Evolutionary conservation across 2,797 vertebrate species (phyloP).

Genomic region (Nyctalus aviator): DNA sequence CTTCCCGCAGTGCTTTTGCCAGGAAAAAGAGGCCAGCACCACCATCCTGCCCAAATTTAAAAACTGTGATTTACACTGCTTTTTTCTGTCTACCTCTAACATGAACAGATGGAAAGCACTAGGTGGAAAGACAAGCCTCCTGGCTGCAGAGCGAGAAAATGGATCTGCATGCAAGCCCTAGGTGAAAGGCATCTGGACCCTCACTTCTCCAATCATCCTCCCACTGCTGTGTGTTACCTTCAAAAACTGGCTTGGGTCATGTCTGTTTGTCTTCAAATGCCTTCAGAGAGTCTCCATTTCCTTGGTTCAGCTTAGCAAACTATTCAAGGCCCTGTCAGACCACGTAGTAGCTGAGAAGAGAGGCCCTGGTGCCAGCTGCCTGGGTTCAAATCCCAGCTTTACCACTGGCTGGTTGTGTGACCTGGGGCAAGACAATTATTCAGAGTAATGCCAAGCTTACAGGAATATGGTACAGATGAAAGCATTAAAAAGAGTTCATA

Average conservation of each 20-base stretch:
- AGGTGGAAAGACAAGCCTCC: not conserved
- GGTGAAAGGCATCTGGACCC: not conserved
- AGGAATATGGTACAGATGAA: not conserved
- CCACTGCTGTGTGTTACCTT: not conserved
- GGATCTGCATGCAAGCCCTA: not conserved
- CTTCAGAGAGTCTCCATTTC: conserved; percentile 10
- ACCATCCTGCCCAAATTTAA: not conserved
- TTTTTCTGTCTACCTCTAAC: not conserved
- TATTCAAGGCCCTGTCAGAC: not conserved
- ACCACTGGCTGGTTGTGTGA: not conserved
- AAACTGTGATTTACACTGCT: not conserved
- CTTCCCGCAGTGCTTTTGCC: not conserved
- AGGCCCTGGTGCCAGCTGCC: not conserved
- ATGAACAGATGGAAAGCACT: not conserved
- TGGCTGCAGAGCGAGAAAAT: not conserved
- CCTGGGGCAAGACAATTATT: not conserved
- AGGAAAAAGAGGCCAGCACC: not conserved
- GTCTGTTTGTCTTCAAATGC: not conserved
- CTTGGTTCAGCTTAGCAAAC: not conserved
- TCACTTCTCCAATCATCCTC: not conserved
- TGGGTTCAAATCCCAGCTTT: not conserved
- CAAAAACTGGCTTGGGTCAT: not conserved
- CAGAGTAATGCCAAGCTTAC: not conserved
- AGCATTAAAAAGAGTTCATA: not conserved
- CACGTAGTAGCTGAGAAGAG: not conserved